phyloP scores from a whole-genome alignment of 2,797 vertebrate species.

The Hyperoplus immaculatus region DNA sequence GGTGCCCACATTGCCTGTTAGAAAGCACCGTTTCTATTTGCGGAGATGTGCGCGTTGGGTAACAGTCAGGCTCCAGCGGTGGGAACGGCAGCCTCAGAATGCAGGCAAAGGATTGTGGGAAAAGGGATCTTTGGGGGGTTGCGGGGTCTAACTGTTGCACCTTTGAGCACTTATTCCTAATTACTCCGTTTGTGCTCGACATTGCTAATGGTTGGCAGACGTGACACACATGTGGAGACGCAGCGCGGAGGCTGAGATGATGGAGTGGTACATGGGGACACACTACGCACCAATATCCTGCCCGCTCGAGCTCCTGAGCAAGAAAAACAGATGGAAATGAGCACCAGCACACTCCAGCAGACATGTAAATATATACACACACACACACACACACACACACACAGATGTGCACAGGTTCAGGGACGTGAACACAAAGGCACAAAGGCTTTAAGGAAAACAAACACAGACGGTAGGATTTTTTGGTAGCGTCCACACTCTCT shows the following conservation, averaged over 20 bases:
- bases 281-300: slow-evolving; percentile 61
- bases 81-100: slow-evolving; percentile 65
- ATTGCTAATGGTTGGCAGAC: slow-evolving; percentile 83
- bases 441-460: slow-evolving; percentile 73
- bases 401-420: slow-evolving; percentile 76
- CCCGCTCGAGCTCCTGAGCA: slow-evolving; percentile 46
- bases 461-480: slow-evolving; percentile 68
- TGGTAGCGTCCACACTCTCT: slow-evolving; percentile 63
- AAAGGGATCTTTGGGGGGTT: slow-evolving; percentile 55
- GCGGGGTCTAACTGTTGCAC: slow-evolving; percentile 72
- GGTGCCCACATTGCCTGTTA: slow-evolving; percentile 83
- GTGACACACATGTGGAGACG: slow-evolving; percentile 61
- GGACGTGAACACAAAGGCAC: slow-evolving; percentile 62
- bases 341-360: slow-evolving; percentile 64
- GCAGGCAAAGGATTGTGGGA: slow-evolving; percentile 73
- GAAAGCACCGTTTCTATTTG: slow-evolving; percentile 78
- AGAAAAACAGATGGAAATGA: slow-evolving; percentile 77
- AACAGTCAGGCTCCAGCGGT: slow-evolving; percentile 71
- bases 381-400: slow-evolving; percentile 76
- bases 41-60: slow-evolving; percentile 73
- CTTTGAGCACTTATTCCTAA: slow-evolving; percentile 86
- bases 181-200: slow-evolving; percentile 75
- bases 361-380: slow-evolving; percentile 76
- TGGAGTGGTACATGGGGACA: slow-evolving; percentile 64
- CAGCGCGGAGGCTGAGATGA: slow-evolving; percentile 60